These are phyloP conservation scores for Alcedo quadribrachys DNA, from an alignment of 2,797 vertebrate species.

Conservation along the genomic window DNA sequence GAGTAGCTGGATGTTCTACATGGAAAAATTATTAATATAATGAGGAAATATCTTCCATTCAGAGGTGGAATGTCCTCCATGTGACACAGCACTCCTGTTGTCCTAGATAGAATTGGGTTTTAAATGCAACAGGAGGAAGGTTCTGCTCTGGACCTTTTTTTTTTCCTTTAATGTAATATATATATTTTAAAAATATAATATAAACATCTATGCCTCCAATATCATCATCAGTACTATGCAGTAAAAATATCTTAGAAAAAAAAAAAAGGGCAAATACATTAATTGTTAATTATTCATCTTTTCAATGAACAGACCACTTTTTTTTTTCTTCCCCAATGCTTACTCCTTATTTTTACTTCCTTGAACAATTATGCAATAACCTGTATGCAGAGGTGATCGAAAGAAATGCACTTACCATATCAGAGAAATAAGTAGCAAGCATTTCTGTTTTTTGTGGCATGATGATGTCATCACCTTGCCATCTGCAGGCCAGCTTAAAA, in stretches of 20 bases:
- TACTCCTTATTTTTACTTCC: background rate
- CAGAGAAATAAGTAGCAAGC: background rate
- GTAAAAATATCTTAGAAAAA: no score
- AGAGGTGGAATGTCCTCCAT: rapidly evolving
- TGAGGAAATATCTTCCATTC: background rate
- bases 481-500: background rate
- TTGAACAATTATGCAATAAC: background rate
- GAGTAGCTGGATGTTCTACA: conserved; percentile 7
- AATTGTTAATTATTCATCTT: no score
- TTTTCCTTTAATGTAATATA: background rate
- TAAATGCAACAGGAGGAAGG: background rate
- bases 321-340: background rate
- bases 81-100: background rate
- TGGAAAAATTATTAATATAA: conserved; percentile 18
- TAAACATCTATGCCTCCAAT: no score
- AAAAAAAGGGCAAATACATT: no score
- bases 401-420: background rate
- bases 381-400: background rate
- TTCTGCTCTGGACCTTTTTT: rapidly evolving
- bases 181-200: no score
- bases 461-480: background rate
- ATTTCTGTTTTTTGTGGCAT: background rate
- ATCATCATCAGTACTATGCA: no score
- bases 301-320: no score
- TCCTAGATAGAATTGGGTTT: background rate